Evolutionary conservation across 2,113 vertebrate species (phyloP), one percentile per base, ranked within the genome.

Genomic region (Theristicus caerulescens): DNA sequence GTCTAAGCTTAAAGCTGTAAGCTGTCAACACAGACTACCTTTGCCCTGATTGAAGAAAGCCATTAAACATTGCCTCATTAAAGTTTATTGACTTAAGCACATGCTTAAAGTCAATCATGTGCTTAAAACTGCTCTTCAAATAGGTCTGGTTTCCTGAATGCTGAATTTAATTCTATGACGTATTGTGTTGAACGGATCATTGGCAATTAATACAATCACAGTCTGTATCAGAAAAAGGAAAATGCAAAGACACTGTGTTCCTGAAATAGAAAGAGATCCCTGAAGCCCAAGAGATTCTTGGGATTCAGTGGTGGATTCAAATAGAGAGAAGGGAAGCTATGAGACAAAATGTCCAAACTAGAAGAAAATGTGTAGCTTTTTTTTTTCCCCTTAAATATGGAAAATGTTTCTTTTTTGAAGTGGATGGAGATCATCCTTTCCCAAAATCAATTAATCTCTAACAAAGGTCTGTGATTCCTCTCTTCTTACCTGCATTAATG

Each of bases 11-110:
- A 73, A 94, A 92, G 13, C 58, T 95, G 62, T 58, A 86, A 93
- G 6, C 46, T 64, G 14, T 93, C 85, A 90, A 67, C 71, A 86
- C 32, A 81, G 69, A 64, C 27, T 86, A 93, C 82, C 82, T 93
- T 88, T 66, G 74, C 32, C 32, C 20, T 86, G 52, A 86, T 57
- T 86, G 52, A 96, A 77, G 80, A 84, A 97, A 90, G 61, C 1
- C 9, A 44, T 94, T 93, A 92, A 88, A 80, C 24, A 49, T 81
- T 86, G 52, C 57, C 38, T 92, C 44, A 79, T 92, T 93, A 83
- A 94, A 58, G 49, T 91, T 95, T 83, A 95, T 92, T 95, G 90
- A 91, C 64, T 88, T 86, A 94, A 94, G n/a, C 42, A 78, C 40
- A 52, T 74, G 42, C 86, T 71, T 93, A 78, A 86, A 92, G 76